Percentiles rank a stretch among this genome's conserved stretches.
These are phyloP conservation scores for Bhutanitis thaidina DNA, from an alignment of 2,888 invertebrate species.

Conservation along the genomic window DNA sequence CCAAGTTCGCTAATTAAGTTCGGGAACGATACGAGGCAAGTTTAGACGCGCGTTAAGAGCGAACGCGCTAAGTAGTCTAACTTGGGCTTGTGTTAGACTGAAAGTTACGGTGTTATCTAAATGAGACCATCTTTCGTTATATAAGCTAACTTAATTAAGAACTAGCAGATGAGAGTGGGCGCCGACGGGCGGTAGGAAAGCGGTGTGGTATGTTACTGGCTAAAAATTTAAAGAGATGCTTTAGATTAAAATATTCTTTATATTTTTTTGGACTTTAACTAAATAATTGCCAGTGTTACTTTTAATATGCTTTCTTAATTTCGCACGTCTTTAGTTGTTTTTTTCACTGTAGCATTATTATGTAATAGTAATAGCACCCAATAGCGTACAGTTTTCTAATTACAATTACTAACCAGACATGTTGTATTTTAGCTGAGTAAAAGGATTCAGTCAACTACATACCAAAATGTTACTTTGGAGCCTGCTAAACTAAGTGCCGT, in stretches of 20 bases:
- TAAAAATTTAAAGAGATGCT: background rate
- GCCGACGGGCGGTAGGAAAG: slow-evolving; percentile 57
- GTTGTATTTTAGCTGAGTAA: no score
- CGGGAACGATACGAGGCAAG: slow-evolving; percentile 26
- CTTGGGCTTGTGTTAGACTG: slow-evolving; percentile 60
- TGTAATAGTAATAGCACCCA: no score
- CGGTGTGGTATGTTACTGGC: slow-evolving; percentile 43
- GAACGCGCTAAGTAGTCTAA: slow-evolving; percentile 65
- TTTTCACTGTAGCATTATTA: no score
- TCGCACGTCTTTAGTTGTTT: no score
- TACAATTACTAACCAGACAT: no score
- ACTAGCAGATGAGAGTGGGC: slow-evolving; percentile 78
- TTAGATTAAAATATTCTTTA: no score
- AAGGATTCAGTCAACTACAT: slow-evolving; percentile 32
- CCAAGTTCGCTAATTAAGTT: slow-evolving; percentile 57
- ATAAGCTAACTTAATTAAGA: slow-evolving; percentile 82
- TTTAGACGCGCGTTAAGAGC: slow-evolving; percentile 52
- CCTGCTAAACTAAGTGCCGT: slow-evolving; percentile 69
- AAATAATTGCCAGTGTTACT: no score
- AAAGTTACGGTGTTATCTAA: slow-evolving; percentile 76
- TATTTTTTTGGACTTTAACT: no score
- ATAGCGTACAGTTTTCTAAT: no score
- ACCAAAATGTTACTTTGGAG: slow-evolving; percentile 45
- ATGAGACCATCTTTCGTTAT: slow-evolving; percentile 81
- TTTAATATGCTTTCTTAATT: no score